Base-by-base conservation (phyloP, 1,140 invertebrate genomes). In the Scylla paramamosain region DNA sequence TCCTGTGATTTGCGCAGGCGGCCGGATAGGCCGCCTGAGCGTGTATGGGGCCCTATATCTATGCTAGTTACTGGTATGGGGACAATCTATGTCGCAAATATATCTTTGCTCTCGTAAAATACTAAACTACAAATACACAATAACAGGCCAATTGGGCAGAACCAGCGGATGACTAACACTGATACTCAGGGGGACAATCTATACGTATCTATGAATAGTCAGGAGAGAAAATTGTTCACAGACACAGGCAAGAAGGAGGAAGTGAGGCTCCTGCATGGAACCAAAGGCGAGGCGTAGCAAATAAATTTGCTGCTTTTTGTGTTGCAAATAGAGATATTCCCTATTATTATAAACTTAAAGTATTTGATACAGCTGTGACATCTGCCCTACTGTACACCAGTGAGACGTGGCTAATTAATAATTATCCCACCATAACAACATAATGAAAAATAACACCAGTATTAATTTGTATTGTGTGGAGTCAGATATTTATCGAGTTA, bases 301-400 rank as follows among this genome's bases (percentile, higher is more conserved):
- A 31, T 45, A 87, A 87, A 87, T 87, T 87, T n/a, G 84, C 31
- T 32, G 84, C 29, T 8, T 87, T 87, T 87, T 87, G 84, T 87
- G 29, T 28, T 87, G 84, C 25, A 31, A 87, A 87, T 20, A 87
- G 7, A 45, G 12, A 87, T 7, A 87, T 87, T 2, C 84, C 84
- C 39, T 87, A 7, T 87, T 87, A 87, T n/a, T 87, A 87, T 25
- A 67, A 67, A 67, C 59, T 6, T 67, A 52, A 14, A 67, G 59
- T 67, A 16, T 67, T 10, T 67, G 59, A 87, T 12, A 28, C 39
- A 87, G 84, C 84, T 87, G 16, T 87, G 12, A 31, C 39, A 87
- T 87, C 84, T 87, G 84, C 84, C 84, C 29, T 87, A 87, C 8
- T 87, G 84, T 87, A 28, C 16, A 87, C 10, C 39, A 87, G 31